A percentile compares a stretch with the other conserved stretches of the same genome.
phyloP scores from a whole-genome alignment of 2,797 vertebrate species.

The Hapalemur alaotrensis region DNA sequence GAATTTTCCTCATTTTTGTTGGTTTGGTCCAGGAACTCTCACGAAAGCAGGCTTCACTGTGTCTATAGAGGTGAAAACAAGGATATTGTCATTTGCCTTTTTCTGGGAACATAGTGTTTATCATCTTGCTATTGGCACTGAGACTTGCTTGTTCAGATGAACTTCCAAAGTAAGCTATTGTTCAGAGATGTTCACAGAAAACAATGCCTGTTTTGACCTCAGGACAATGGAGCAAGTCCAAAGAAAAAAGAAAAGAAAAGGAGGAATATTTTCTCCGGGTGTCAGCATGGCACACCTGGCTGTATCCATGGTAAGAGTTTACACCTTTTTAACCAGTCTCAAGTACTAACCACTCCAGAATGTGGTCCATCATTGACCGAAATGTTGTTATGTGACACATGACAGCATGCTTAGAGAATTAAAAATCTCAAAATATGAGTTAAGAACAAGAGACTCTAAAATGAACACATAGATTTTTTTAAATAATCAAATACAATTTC shows the following conservation, averaged over 20 bases:
- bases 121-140: not conserved
- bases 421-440: not conserved
- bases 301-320: not conserved
- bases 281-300: not conserved
- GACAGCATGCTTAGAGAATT: not conserved
- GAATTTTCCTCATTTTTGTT: not conserved
- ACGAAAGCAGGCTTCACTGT: not conserved
- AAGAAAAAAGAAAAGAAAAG: not conserved
- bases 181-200: constrained; percentile 43
- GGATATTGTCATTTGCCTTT: not conserved
- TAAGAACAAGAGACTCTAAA: not conserved
- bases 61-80: not conserved
- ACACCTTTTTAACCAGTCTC: not conserved
- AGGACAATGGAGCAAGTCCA: not conserved
- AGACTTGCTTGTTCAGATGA: not conserved
- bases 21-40: not conserved
- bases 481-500: constrained; percentile 18
- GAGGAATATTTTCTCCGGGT: not conserved
- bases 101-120: not conserved
- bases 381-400: not conserved
- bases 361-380: too few species aligned
- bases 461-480: not conserved
- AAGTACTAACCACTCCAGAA: not conserved
- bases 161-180: constrained; percentile 2
- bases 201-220: not conserved